Evolutionary conservation across 2,888 invertebrate genomes (phyloP).

Genomic region (Ommatoiulus sabulosus): DNA sequence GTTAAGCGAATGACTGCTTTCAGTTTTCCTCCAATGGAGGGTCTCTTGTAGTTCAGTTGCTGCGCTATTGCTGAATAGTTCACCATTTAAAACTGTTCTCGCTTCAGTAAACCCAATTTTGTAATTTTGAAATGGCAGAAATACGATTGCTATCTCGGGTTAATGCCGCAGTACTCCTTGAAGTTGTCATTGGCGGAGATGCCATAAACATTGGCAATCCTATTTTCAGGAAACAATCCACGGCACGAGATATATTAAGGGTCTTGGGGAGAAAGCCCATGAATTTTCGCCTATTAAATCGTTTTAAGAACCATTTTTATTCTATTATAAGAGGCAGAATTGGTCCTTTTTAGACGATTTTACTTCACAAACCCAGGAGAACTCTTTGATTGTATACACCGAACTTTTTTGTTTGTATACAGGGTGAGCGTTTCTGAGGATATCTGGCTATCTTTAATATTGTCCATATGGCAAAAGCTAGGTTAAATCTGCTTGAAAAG

Average conservation of each 20-base stretch:
- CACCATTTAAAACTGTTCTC: conserved; percentile 42
- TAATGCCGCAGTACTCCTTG: conserved; percentile 18
- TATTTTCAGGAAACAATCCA: conserved; percentile 32
- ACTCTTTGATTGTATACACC: too few relatives aligned
- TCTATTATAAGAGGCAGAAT: not conserved
- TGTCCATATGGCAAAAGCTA: too few relatives aligned
- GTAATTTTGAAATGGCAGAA: conserved; percentile 48
- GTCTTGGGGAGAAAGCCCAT: not conserved
- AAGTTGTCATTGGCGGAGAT: conserved; percentile 35
- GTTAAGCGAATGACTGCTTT: not conserved
- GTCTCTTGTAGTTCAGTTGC: conserved; percentile 10
- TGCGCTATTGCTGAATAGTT: conserved; percentile 8
- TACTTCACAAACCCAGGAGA: too few relatives aligned
- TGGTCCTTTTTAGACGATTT: not conserved
- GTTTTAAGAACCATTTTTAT: not conserved
- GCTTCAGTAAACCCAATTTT: conserved; percentile 41
- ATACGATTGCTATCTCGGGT: conserved; percentile 33
- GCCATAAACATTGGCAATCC: conserved; percentile 23
- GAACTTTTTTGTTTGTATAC: too few relatives aligned
- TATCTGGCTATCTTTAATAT: too few relatives aligned
- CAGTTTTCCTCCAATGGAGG: conserved; percentile 9
- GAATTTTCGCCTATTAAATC: not conserved
- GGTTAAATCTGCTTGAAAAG: too few relatives aligned
- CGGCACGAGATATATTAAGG: conserved; percentile 4
- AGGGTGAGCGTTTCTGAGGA: too few relatives aligned